Conservation (phyloP, 2,888 invertebrate species). For the Brenthis daphne region DNA sequence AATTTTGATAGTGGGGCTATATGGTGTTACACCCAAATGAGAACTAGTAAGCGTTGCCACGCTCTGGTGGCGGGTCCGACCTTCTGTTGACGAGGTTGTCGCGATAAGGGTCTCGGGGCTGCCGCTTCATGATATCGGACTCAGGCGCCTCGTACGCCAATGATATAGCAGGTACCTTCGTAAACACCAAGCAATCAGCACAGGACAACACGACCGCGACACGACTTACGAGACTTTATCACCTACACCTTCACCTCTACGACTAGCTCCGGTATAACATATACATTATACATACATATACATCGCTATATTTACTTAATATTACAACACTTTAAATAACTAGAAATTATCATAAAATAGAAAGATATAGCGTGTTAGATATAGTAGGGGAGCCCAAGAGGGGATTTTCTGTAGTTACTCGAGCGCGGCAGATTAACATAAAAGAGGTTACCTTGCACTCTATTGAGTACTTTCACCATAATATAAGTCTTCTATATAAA, state of each 20-base stretch:
- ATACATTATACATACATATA: conserved; percentile 44
- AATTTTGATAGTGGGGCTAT: conserved; percentile 60
- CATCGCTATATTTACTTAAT: conserved; percentile 56
- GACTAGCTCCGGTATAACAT: conserved; percentile 42
- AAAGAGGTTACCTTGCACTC: too few relatives aligned
- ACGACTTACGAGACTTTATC: conserved; percentile 61
- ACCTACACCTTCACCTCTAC: conserved; percentile 48
- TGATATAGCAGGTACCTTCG: conserved; percentile 98
- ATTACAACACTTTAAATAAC: conserved; percentile 54
- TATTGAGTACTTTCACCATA: too few relatives aligned
- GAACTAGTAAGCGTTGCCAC: conserved; percentile 65
- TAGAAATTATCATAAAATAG: conserved; percentile 63
- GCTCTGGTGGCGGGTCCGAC: conserved; percentile 80
- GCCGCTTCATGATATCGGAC: conserved; percentile 99
- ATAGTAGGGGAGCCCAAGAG: too few relatives aligned
- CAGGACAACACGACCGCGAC: conserved; percentile 55
- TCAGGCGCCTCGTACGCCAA: conserved; percentile 99
- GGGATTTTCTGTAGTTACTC: too few relatives aligned
- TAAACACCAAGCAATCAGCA: conserved; percentile 82
- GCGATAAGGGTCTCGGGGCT: conserved; percentile 98
- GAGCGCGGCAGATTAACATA: too few relatives aligned
- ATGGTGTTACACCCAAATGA: conserved; percentile 73
- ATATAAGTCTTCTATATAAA: too few relatives aligned
- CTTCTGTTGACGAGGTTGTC: conserved; percentile 99
- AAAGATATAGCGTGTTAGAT: conserved; percentile 70